phyloP scores from a whole-genome alignment of 2,113 vertebrate genomes.

The Grus americana region DNA sequence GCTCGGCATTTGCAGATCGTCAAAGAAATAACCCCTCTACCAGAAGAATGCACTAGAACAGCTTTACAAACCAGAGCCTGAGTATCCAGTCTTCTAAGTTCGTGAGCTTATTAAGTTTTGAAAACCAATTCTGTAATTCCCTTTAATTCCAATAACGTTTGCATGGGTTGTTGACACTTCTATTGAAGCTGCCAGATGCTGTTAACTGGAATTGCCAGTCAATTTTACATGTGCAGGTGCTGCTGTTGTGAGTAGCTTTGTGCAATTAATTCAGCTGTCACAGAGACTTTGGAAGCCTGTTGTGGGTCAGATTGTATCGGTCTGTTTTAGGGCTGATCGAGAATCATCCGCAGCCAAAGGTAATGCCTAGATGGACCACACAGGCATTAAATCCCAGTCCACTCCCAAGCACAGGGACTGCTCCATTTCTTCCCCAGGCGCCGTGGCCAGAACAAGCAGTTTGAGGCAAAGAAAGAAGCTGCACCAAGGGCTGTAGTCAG shows the following conservation, averaged over 20 bases:
- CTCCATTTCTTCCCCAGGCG: not conserved
- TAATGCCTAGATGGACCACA: not conserved
- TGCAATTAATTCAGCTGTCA: constrained; percentile 51
- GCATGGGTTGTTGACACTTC: constrained; percentile 44
- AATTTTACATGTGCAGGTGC: constrained; percentile 33
- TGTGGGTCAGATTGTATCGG: not conserved
- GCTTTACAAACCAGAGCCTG: not conserved
- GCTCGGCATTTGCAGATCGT: not conserved
- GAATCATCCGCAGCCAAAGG: not conserved
- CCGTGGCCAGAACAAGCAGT: not conserved
- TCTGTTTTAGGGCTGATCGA: not conserved
- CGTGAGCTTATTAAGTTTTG: constrained; percentile 45
- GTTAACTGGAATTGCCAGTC: constrained; percentile 21
- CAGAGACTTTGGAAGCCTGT: not conserved
- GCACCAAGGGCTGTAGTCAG: not conserved
- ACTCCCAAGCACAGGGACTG: not conserved
- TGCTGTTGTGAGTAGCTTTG: constrained; percentile 17
- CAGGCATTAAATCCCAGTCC: not conserved
- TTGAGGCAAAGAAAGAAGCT: not conserved
- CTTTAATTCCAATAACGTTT: constrained; percentile 54
- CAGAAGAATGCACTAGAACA: not conserved
- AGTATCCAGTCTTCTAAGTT: not conserved
- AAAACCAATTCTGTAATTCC: constrained; percentile 43
- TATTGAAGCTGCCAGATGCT: constrained; percentile 50
- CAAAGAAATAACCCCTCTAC: constrained; percentile 23